Conservation (phyloP, 2,888 invertebrate genomes). For the Acrobasis consociella region DNA sequence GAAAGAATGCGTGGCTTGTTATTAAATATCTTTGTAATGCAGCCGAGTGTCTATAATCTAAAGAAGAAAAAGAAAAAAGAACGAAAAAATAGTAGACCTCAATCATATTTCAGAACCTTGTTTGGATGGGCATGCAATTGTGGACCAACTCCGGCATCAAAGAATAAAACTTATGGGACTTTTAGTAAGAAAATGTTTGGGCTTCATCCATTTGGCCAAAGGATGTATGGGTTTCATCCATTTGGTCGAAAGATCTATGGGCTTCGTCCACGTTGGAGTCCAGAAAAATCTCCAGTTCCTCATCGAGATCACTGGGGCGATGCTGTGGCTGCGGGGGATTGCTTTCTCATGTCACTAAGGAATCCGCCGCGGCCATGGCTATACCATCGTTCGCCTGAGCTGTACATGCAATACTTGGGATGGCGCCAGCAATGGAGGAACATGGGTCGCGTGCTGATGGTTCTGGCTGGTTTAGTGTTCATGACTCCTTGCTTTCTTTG, state of each 20-base stretch:
- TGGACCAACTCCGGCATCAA: not conserved
- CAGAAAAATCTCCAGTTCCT: not conserved
- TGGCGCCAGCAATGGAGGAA: slow-evolving; percentile 37
- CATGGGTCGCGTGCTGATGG: slow-evolving; percentile 36
- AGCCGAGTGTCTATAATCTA: not conserved
- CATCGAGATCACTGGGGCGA: slow-evolving; percentile 30
- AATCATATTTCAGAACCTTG: not conserved
- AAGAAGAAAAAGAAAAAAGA: not conserved
- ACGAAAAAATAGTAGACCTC: not conserved
- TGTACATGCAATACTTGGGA: slow-evolving; percentile 40
- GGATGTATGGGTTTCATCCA: not conserved
- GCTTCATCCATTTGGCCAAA: not conserved
- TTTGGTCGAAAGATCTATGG: not conserved
- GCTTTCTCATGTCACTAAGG: slow-evolving; percentile 44
- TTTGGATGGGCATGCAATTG: not conserved
- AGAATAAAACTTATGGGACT: not conserved
- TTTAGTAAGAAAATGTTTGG: not conserved
- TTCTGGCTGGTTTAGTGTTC: slow-evolving; percentile 42
- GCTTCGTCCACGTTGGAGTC: slow-evolving; percentile 20
- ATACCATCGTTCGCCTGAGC: slow-evolving; percentile 42
- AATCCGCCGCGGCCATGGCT: slow-evolving; percentile 46
- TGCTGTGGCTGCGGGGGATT: slow-evolving; percentile 44
- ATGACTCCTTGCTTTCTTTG: slow-evolving; percentile 54
- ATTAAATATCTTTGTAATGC: not conserved
- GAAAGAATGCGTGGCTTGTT: slow-evolving; percentile 3